Percentiles rank a stretch among this genome's conserved stretches.
These are phyloP conservation scores for Ichneumoninae sp. DNA, from an alignment of 2,888 invertebrate genomes.

Conservation along the genomic window DNA sequence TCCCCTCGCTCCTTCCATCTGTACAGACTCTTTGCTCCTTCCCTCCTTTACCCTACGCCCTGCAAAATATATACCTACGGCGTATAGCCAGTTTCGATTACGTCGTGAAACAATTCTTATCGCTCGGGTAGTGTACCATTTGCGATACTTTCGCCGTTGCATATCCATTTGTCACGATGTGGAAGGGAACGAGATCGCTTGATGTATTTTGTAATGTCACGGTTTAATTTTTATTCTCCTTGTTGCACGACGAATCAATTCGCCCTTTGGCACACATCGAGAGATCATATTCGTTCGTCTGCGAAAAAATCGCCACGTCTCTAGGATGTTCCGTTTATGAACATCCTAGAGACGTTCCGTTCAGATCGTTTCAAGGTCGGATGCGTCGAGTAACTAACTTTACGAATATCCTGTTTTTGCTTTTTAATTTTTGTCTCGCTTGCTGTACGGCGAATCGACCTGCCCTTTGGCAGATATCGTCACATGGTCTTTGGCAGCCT, in stretches of 20 bases:
- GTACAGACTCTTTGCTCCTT: conserved; percentile 5
- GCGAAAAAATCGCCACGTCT: not conserved
- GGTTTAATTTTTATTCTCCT: not conserved
- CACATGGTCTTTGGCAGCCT: not conserved
- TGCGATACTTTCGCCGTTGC: conserved; percentile 12
- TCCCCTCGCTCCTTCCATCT: conserved; percentile 16
- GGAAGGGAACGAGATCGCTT: not conserved
- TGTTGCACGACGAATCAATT: not conserved
- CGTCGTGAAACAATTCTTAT: conserved; percentile 31
- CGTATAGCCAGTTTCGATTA: conserved; percentile 7
- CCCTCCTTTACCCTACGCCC: not conserved
- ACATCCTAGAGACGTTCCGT: too few species aligned
- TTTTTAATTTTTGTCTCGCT: not conserved
- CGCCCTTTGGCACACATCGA: not conserved
- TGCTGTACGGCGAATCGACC: not conserved
- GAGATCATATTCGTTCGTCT: not conserved
- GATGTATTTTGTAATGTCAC: not conserved
- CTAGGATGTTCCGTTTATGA: not conserved
- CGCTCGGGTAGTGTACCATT: conserved; percentile 10
- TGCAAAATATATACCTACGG: not conserved
- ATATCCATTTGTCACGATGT: conserved; percentile 7
- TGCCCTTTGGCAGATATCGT: not conserved
- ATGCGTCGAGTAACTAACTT: not conserved
- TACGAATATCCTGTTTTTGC: not conserved
- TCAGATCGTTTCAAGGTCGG: not conserved